Evolutionary conservation across 1,140 invertebrate species (phyloP), one percentile per base, ranked within the genome.

Genomic region (Druon quercuslanigerum): DNA sequence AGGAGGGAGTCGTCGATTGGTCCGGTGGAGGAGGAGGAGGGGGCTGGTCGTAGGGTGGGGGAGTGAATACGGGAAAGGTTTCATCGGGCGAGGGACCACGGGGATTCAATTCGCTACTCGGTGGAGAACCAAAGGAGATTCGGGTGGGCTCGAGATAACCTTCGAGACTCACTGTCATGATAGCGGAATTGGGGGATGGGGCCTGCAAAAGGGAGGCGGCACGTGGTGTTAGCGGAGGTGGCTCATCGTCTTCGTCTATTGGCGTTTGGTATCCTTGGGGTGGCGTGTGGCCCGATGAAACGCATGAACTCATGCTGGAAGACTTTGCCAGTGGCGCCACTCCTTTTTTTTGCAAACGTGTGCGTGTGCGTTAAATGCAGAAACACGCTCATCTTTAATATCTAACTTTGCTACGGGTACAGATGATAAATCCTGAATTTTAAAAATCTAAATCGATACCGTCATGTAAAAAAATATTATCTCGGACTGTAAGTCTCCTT

Each of bases 51-150:
- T 94, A 94, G 0, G 95, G 95, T 4, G 95, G 95, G 4, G 96
- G 96, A 0, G 96, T 96, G 90, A 97, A 97, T 14, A 96, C 95
- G 1, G 96, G 96, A 80, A 96, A 97, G 71, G 95, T 96, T 76
- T 97, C 96, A 82, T 96, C 94, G 0, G 94, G 94, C 60, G 93
- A 95, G 60, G 93, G 93, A 50, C 92, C 93, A 16, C 94, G 92
- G 3, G 93, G 93, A 77, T 94, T 93, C 4, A 95, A 86, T 82
- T 95, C 95, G 52, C 95, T 95, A 77, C 93, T 93, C 0, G 95
- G 95, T 1, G 95, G 95, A 3, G 96, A 95, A 73, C 95, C 94
- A 86, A 95, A 96, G 3, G 95, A 96, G 75, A 96, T 94, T 33
- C 95, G 91, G 7, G 94, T 93, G 0, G 96, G 96, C 79, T 98